phyloP scores from a whole-genome alignment of 2,797 vertebrate genomes.

The Falco novaeseelandiae region DNA sequence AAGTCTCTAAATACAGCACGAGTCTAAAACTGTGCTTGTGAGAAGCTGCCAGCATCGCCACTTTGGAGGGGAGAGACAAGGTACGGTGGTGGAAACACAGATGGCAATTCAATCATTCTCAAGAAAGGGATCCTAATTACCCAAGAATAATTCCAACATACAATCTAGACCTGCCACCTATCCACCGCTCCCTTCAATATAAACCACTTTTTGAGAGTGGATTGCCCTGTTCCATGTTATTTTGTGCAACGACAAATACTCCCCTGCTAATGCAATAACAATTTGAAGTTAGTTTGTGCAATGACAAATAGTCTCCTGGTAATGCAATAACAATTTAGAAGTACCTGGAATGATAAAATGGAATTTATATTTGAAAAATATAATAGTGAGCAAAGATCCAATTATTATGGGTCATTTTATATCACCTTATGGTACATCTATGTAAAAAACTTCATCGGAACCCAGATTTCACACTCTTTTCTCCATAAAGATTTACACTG shows the following conservation, averaged over 20 bases:
- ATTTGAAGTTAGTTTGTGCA: conserved; percentile 26
- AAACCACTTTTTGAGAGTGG: neutral
- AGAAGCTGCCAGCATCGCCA: neutral
- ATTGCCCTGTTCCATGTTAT: neutral
- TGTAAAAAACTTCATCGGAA: neutral
- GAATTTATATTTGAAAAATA: conserved; percentile 9
- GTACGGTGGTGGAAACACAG: neutral
- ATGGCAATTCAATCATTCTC: conserved; percentile 26
- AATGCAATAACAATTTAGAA: conserved; percentile 22
- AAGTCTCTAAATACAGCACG: neutral
- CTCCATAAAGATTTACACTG: neutral
- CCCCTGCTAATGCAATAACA: conserved; percentile 19
- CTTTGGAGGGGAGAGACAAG: neutral
- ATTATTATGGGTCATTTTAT: neutral
- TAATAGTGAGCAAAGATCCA: neutral
- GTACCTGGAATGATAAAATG: neutral
- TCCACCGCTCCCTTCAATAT: neutral
- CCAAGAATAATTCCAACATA: neutral
- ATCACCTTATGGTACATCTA: neutral
- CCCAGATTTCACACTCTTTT: neutral
- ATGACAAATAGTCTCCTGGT: neutral
- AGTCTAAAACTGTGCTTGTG: neutral
- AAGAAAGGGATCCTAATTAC: conserved; percentile 1
- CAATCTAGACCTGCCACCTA: neutral
- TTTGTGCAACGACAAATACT: neutral